phyloP scores from a whole-genome alignment of 1,140 invertebrate genomes.

The Elysia chlorotica region DNA sequence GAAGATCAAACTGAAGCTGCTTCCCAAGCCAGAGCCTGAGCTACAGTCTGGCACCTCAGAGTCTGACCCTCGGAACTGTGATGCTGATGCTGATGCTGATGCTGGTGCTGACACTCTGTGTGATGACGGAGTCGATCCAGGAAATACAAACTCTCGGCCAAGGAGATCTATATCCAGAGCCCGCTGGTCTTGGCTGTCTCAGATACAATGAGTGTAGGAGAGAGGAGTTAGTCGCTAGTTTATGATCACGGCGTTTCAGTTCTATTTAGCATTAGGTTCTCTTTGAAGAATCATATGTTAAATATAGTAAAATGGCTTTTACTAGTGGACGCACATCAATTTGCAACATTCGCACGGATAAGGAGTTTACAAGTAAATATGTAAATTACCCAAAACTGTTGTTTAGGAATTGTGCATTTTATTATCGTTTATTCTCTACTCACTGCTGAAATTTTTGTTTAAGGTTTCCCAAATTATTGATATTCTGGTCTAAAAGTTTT shows the following conservation, averaged over 20 bases:
- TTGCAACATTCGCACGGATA: not conserved
- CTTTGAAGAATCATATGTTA: not conserved
- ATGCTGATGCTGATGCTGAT: not conserved
- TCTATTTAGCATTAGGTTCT: not conserved
- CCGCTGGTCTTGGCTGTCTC: not conserved
- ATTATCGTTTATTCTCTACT: not conserved
- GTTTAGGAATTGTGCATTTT: not conserved
- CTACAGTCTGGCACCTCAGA: not conserved
- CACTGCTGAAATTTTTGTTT: not conserved
- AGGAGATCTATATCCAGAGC: constrained; percentile 9
- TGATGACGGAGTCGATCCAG: not conserved
- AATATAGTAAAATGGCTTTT: not conserved
- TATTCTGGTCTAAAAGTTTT: not conserved
- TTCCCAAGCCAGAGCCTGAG: too few relatives aligned
- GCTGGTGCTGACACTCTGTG: not conserved
- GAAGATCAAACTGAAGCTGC: not conserved
- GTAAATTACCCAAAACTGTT: not conserved
- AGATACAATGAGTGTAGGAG: too few relatives aligned
- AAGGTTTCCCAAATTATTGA: not conserved
- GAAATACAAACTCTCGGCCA: not conserved
- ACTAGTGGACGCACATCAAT: not conserved
- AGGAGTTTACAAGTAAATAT: not conserved
- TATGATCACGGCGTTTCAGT: not conserved
- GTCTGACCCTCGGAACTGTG: not conserved
- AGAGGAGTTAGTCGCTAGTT: too few relatives aligned